Percentiles rank a stretch among this genome's conserved stretches.
Conservation (phyloP, 2,888 invertebrate species). For the Nudaria mundana region DNA sequence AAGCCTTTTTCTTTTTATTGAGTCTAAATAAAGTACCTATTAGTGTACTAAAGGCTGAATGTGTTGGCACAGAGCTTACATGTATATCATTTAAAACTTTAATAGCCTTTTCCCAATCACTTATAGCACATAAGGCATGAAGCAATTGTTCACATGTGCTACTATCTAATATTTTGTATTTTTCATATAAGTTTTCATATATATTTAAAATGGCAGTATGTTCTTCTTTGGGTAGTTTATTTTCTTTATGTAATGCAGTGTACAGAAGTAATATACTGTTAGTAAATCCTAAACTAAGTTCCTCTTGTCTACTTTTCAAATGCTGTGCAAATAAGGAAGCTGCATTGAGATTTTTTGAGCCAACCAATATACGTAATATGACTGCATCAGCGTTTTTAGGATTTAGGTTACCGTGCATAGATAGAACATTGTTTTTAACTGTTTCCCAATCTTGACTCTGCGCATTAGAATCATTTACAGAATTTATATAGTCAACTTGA, state of each 20-base stretch:
- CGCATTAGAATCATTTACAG: conserved; percentile 33
- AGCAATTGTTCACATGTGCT: conserved; percentile 82
- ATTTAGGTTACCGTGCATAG: conserved; percentile 56
- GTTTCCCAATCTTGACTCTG: conserved; percentile 54
- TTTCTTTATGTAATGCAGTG: conserved; percentile 50
- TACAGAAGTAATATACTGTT: conserved; percentile 82
- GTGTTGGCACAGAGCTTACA: conserved; percentile 65
- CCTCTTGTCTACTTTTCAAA: conserved; percentile 66
- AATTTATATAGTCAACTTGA: conserved; percentile 56
- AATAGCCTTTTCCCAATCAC: conserved; percentile 83
- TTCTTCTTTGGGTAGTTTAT: conserved; percentile 60
- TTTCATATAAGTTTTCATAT: conserved; percentile 67
- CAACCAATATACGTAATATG: conserved; percentile 77
- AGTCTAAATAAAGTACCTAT: conserved; percentile 82
- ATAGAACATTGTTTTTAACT: conserved; percentile 64
- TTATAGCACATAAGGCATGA: conserved; percentile 82
- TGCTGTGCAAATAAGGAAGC: conserved; percentile 82
- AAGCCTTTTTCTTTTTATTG: conserved; percentile 80
- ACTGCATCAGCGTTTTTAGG: conserved; percentile 81
- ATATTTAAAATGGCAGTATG: conserved; percentile 78
- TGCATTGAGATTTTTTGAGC: conserved; percentile 59
- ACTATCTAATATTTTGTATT: conserved; percentile 82
- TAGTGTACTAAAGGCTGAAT: conserved; percentile 74
- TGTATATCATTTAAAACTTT: conserved; percentile 82
- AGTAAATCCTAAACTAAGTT: conserved; percentile 80